Conservation (phyloP, 2,797 vertebrate species). For the Meda fulgida region DNA sequence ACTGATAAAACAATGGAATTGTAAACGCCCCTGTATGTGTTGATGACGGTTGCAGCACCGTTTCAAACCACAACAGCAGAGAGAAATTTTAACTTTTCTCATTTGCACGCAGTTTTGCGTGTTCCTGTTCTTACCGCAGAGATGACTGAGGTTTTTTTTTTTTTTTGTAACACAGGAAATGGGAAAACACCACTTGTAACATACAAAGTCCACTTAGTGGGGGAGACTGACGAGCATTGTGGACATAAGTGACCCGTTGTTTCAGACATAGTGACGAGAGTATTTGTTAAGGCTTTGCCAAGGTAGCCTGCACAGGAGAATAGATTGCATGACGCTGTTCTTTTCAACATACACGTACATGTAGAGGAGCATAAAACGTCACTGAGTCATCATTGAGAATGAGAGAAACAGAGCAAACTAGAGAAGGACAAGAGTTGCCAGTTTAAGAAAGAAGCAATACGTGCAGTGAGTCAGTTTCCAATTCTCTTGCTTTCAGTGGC, state of each 20-base stretch:
- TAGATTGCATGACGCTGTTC: constrained; percentile 57
- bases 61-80: constrained; percentile 60
- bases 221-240: constrained; percentile 22
- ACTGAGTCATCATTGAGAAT: constrained; percentile 34
- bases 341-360: constrained; percentile 50
- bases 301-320: constrained; percentile 52
- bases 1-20: constrained; percentile 58
- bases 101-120: constrained; percentile 31
- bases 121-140: constrained; percentile 49
- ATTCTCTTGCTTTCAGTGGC: constrained; percentile 46
- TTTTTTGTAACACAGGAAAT: constrained; percentile 60
- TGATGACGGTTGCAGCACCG: constrained; percentile 60
- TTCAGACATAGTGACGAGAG: constrained; percentile 44
- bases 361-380: constrained; percentile 39
- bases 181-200: constrained; percentile 57
- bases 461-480: constrained; percentile 35
- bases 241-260: constrained; percentile 38
- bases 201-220: constrained; percentile 55
- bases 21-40: constrained; percentile 66
- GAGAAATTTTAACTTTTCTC: constrained; percentile 50
- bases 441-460: constrained; percentile 28
- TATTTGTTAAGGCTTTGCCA: constrained; percentile 59
- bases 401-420: constrained; percentile 27
- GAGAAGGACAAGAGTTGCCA: constrained; percentile 22
- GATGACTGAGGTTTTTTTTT: constrained; percentile 34